Evolutionary conservation across 2,888 invertebrate species (phyloP).

Genomic region (Acrobasis suavella): DNA sequence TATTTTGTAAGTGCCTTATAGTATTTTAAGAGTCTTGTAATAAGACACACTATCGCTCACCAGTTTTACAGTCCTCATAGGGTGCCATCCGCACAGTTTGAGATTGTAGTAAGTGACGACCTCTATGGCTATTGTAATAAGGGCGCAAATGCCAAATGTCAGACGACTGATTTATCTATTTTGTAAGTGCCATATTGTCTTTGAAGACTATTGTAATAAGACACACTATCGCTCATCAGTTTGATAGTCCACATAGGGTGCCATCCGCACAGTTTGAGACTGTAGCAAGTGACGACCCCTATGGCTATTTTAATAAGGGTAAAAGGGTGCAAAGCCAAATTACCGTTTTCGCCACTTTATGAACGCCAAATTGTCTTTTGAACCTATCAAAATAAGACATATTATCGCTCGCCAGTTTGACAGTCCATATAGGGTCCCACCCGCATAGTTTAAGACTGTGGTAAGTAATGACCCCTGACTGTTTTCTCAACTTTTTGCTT

Average conservation of each 20-base stretch:
- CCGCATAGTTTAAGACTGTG: conserved; percentile 59
- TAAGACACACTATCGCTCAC: conserved; percentile 48
- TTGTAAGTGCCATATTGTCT: too few relatives aligned
- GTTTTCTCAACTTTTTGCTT: too few relatives aligned
- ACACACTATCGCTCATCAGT: conserved; percentile 60
- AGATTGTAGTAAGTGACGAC: conserved; percentile 58
- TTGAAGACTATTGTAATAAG: not conserved
- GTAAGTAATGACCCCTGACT: conserved; percentile 49
- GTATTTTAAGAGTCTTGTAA: not conserved
- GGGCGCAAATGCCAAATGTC: conserved; percentile 35
- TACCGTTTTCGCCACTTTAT: too few relatives aligned
- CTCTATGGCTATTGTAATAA: conserved; percentile 36
- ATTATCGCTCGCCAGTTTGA: conserved; percentile 67
- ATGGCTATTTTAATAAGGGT: conserved; percentile 35
- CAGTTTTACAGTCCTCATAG: conserved; percentile 85
- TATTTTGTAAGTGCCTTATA: too few relatives aligned
- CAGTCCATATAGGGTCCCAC: conserved; percentile 86
- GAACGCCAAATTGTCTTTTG: not conserved
- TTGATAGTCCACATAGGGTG: conserved; percentile 87
- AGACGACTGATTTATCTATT: too few relatives aligned
- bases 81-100: conserved; percentile 77
- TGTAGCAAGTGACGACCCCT: conserved; percentile 54
- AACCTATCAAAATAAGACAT: not conserved
- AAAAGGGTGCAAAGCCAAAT: conserved; percentile 33
- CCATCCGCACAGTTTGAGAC: conserved; percentile 59